phyloP scores from a whole-genome alignment of 2,797 vertebrate species.

The Pitangus sulphuratus region DNA sequence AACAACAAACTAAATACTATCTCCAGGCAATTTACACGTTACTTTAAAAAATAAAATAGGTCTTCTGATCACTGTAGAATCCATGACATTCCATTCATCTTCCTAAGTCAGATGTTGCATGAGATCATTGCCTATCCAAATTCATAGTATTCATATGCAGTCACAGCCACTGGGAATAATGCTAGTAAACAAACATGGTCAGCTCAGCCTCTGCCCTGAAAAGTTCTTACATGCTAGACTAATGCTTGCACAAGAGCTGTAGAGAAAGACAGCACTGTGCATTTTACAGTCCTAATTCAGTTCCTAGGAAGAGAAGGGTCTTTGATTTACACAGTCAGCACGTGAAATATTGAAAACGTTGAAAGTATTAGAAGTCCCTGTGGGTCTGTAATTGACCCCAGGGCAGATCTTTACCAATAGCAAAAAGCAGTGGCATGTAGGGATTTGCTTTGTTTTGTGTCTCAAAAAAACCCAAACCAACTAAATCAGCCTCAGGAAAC shows the following conservation, averaged over 20 bases:
- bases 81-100: background rate
- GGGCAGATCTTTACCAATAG: background rate
- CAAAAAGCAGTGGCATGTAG: background rate
- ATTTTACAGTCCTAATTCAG: background rate
- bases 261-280: background rate
- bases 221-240: background rate
- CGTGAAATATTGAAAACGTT: background rate
- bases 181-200: background rate
- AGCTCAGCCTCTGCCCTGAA: background rate
- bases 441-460: background rate
- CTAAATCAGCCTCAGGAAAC: background rate
- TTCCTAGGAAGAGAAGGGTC: background rate
- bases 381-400: background rate
- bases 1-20: background rate
- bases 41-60: rapidly evolving
- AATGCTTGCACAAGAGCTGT: background rate
- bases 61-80: background rate
- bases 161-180: background rate
- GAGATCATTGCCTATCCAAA: background rate
- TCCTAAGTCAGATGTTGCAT: background rate
- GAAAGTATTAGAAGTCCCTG: background rate
- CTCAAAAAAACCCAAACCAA: background rate
- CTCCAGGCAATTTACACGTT: background rate
- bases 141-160: background rate
- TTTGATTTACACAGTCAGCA: background rate